These are phyloP conservation scores for Aporrectodea caliginosa DNA, from an alignment of 1,140 invertebrate species.

Conservation along the genomic window DNA sequence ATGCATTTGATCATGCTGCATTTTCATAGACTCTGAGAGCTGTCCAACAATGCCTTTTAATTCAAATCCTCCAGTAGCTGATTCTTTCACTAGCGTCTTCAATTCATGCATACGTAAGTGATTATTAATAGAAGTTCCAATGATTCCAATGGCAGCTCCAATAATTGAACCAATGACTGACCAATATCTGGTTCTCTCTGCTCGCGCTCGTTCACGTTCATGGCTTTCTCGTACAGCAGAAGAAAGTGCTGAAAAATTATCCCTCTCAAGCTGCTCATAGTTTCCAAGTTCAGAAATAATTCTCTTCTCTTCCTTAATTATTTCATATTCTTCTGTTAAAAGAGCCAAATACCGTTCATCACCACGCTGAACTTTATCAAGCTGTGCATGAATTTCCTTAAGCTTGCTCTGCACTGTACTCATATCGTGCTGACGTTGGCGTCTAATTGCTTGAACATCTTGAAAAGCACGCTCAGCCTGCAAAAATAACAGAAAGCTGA, in stretches of 20 bases:
- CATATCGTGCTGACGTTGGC: constrained; percentile 61
- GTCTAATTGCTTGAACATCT: constrained; percentile 61
- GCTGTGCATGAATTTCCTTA: constrained; percentile 65
- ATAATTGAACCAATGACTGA: constrained; percentile 69
- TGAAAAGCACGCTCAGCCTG: constrained; percentile 63
- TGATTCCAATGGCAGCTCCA: constrained; percentile 66
- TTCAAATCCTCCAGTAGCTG: constrained; percentile 39
- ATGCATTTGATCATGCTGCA: constrained; percentile 43
- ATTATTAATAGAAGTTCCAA: constrained; percentile 66
- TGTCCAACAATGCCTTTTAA: constrained; percentile 36
- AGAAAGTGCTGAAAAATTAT: constrained; percentile 65
- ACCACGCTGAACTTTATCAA: constrained; percentile 66
- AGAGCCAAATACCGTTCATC: constrained; percentile 66
- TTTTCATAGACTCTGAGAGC: constrained; percentile 37
- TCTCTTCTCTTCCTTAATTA: constrained; percentile 53
- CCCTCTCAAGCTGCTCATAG: constrained; percentile 61
- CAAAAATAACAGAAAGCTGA: constrained; percentile 43
- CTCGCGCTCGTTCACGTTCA: constrained; percentile 69
- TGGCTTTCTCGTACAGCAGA: constrained; percentile 68
- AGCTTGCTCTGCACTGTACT: constrained; percentile 61
- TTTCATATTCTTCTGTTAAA: constrained; percentile 58
- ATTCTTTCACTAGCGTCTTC: constrained; percentile 60
- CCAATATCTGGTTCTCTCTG: constrained; percentile 74
- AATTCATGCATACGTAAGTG: constrained; percentile 66
- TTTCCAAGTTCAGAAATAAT: constrained; percentile 47